phyloP scores from a whole-genome alignment of 2,888 invertebrate genomes.

The Rhingia rostrata region DNA sequence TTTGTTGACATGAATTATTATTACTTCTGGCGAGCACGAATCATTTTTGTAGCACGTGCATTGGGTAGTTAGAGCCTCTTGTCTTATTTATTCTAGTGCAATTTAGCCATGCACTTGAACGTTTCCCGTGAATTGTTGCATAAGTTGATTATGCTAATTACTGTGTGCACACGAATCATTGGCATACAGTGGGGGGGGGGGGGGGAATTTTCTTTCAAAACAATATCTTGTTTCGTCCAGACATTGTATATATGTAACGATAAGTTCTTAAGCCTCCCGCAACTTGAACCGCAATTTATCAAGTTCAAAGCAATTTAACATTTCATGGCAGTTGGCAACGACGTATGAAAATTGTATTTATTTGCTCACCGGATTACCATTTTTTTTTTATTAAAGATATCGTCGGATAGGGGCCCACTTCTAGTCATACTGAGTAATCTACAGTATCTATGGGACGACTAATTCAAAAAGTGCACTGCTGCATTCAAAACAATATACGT shows the following conservation, averaged over 20 bases:
- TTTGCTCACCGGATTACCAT: slow-evolving; percentile 17
- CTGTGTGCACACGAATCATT: slow-evolving; percentile 40
- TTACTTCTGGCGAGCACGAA: not conserved
- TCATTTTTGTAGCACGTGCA: slow-evolving; percentile 30
- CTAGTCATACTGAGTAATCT: slow-evolving; percentile 10
- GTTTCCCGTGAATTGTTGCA: slow-evolving; percentile 16
- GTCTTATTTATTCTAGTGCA: slow-evolving; percentile 14
- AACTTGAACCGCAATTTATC: slow-evolving; percentile 27
- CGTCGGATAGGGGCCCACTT: slow-evolving; percentile 3
- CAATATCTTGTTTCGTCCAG: not conserved
- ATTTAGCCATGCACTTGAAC: slow-evolving; percentile 47
- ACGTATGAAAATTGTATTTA: slow-evolving; percentile 9
- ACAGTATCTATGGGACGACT: slow-evolving; percentile 12
- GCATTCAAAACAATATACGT: slow-evolving; percentile 10
- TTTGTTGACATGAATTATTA: not conserved
- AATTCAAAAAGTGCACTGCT: slow-evolving; percentile 18
- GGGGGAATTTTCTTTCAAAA: not conserved
- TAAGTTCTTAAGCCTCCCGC: slow-evolving; percentile 22
- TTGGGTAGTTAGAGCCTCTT: slow-evolving; percentile 14
- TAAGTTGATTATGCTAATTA: slow-evolving; percentile 33
- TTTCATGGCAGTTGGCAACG: slow-evolving; percentile 19
- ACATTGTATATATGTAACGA: not conserved
- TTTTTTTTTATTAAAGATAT: slow-evolving; percentile 22
- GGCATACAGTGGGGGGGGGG: not conserved
- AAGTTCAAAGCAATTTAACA: slow-evolving; percentile 66